Evolutionary conservation across 2,113 vertebrate genomes (phyloP).

Genomic region (Podarcis raffonei): DNA sequence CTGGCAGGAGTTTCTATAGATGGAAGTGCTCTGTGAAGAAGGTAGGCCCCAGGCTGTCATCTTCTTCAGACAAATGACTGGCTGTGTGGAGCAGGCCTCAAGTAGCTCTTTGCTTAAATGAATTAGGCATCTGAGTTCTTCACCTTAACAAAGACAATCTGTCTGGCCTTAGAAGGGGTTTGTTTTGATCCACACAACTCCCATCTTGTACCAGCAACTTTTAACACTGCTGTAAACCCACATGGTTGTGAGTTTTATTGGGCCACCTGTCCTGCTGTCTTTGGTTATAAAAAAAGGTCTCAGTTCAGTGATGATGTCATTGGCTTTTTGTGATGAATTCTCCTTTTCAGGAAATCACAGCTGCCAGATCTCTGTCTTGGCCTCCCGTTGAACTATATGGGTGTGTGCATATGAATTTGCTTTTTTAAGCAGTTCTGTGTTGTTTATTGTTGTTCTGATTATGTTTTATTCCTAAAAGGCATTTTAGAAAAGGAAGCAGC

Average conservation of each 20-base stretch:
- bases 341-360: constrained; percentile 46
- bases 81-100: background rate
- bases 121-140: background rate
- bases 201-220: constrained; percentile 44
- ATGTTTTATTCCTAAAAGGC: constrained; percentile 46
- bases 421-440: constrained; percentile 36
- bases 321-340: constrained; percentile 1
- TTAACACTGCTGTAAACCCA: constrained; percentile 43
- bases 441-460: constrained; percentile 43
- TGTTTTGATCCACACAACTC: constrained; percentile 54
- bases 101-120: background rate
- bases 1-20: background rate
- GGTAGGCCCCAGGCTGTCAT: background rate
- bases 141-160: constrained; percentile 22
- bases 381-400: constrained; percentile 11
- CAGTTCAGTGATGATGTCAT: constrained; percentile 32
- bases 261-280: constrained; percentile 52
- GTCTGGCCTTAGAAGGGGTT: constrained; percentile 39
- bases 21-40: background rate
- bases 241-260: constrained; percentile 42
- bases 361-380: constrained; percentile 58
- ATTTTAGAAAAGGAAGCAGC: constrained; percentile 49
- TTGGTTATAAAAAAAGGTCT: background rate
- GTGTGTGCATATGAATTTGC: background rate
- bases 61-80: background rate